Percentiles rank a stretch among this genome's conserved stretches.
phyloP scores from a whole-genome alignment of 2,113 vertebrate genomes.

The Dicerorhinus sumatrensis region DNA sequence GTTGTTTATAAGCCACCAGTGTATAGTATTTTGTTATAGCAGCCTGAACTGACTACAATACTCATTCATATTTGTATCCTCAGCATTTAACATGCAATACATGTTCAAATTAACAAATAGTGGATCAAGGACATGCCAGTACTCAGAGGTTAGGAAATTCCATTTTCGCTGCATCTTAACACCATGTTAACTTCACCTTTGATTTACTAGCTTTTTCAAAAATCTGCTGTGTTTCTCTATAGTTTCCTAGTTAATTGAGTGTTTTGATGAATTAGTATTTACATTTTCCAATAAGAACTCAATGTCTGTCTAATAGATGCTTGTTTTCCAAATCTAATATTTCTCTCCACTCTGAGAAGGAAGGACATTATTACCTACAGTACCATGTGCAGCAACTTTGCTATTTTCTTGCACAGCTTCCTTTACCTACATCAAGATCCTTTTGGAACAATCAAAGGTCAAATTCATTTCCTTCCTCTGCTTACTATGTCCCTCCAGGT shows the following conservation, averaged over 20 bases:
- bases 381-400: background rate
- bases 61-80: background rate
- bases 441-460: constrained; percentile 21
- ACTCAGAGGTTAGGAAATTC: background rate
- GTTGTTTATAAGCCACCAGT: too few relatives aligned
- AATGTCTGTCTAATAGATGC: background rate
- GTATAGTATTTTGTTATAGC: too few relatives aligned
- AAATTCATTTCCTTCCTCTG: constrained; percentile 38
- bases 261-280: constrained; percentile 9
- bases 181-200: background rate
- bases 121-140: background rate
- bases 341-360: background rate
- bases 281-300: background rate
- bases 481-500: background rate
- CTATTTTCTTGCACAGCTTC: background rate
- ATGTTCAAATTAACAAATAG: background rate
- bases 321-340: constrained; percentile 13
- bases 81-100: background rate
- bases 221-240: background rate
- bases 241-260: background rate
- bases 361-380: background rate
- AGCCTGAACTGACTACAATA: background rate
- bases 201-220: background rate
- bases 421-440: background rate
- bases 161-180: background rate